Percentiles rank a stretch among this genome's conserved stretches.
phyloP scores from a whole-genome alignment of 2,113 vertebrate genomes.

The rat (Rattus norvegicus) region DNA sequence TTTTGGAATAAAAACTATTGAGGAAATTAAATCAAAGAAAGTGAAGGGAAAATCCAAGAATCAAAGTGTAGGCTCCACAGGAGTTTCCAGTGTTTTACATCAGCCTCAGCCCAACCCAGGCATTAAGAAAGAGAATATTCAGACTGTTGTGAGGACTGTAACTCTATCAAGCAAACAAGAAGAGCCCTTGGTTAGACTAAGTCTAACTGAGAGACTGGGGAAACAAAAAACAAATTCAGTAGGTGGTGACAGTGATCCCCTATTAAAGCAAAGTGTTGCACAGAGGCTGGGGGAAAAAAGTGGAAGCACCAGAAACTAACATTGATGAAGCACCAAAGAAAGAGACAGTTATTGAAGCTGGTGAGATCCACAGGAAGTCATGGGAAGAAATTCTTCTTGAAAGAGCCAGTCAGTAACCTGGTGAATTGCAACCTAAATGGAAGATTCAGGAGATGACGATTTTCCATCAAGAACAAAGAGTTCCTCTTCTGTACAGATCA shows the following conservation, averaged over 20 bases:
- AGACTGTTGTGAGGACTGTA: conserved; percentile 84
- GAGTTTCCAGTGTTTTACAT: conserved; percentile 72
- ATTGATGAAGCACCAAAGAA: conserved; percentile 80
- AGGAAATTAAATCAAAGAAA: conserved; percentile 95
- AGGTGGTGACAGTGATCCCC: conserved; percentile 73
- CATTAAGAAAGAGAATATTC: conserved; percentile 91
- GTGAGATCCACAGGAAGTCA: too few relatives aligned
- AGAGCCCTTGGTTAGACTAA: conserved; percentile 83
- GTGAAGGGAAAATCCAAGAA: conserved; percentile 92
- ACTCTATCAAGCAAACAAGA: conserved; percentile 86
- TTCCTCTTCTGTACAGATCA: conserved; percentile 72
- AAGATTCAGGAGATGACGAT: conserved; percentile 72
- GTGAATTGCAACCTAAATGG: neutral
- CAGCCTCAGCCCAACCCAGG: conserved; percentile 81
- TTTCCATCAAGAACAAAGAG: conserved; percentile 70
- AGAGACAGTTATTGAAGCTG: neutral
- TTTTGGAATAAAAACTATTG: conserved; percentile 95
- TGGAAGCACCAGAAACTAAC: conserved; percentile 81
- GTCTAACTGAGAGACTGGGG: conserved; percentile 88
- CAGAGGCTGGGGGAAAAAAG: conserved; percentile 91
- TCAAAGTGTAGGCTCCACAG: conserved; percentile 83
- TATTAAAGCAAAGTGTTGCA: conserved; percentile 88
- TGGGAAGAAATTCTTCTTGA: too few relatives aligned
- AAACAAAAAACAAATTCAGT: conserved; percentile 80
- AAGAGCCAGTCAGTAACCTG: too few relatives aligned